Conservation (phyloP, 1,140 invertebrate species). For the Procambarus clarkii region DNA sequence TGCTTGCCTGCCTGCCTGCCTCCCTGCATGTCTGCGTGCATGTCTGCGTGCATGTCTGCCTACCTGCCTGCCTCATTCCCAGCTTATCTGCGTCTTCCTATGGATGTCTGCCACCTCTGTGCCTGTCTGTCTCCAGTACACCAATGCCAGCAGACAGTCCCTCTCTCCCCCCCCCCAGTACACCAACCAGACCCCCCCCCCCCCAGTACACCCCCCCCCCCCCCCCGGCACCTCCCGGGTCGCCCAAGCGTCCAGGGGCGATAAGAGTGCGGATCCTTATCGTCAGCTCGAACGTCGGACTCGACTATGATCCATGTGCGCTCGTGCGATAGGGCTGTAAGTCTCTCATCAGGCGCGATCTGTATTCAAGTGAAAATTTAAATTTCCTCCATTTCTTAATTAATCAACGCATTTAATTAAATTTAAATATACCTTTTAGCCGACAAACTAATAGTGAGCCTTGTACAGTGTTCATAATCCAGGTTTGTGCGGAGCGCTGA, state of each 20-base stretch:
- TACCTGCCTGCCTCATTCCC: not conserved
- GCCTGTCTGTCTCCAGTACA: no score
- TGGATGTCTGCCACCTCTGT: no score
- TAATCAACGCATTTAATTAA: conserved; percentile 11
- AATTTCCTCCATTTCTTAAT: not conserved
- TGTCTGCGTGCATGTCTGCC: not conserved
- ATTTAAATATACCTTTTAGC: not conserved
- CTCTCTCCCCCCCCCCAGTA: not conserved
- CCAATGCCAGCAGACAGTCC: not conserved
- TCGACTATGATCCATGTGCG: not conserved
- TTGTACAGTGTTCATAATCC: no score
- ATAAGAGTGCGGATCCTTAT: not conserved
- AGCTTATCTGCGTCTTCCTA: not conserved
- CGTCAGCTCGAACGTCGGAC: not conserved
- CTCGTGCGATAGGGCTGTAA: not conserved
- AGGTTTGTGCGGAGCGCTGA: no score
- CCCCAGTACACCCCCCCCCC: no score
- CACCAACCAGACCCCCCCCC: not conserved
- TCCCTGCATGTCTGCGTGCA: not conserved
- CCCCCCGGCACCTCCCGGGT: not conserved
- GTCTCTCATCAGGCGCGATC: not conserved
- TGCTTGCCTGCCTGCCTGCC: not conserved
- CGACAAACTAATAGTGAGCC: not conserved
- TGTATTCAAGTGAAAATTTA: not conserved
- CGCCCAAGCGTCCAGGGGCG: not conserved